Evolutionary conservation across 2,113 vertebrate species (phyloP).

Genomic region (Hystrix cristata): DNA sequence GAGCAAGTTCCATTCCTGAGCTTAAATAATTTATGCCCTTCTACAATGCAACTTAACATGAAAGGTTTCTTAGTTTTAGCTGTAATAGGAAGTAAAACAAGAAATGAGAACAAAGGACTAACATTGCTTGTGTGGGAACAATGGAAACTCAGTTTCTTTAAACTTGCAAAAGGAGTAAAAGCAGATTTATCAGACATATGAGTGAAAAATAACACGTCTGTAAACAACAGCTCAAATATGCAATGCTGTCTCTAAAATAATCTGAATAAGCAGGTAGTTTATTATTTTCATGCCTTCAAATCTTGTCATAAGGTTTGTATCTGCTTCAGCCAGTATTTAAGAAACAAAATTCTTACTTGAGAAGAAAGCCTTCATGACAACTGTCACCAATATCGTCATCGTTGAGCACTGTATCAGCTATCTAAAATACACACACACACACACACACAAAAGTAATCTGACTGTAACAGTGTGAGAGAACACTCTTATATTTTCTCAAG

Average conservation of each 20-base stretch:
- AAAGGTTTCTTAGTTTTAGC: constrained; percentile 34
- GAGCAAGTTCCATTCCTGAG: constrained; percentile 16
- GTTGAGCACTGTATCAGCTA: constrained; percentile 95
- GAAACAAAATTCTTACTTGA: constrained; percentile 93
- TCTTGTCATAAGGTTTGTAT: background rate
- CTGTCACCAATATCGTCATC: constrained; percentile 99
- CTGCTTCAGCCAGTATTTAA: constrained; percentile 37
- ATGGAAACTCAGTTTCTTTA: constrained; percentile 12
- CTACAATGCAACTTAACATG: background rate
- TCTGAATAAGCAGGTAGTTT: background rate
- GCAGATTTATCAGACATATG: background rate
- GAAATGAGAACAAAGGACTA: background rate
- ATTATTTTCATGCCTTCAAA: background rate
- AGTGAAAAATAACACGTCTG: background rate
- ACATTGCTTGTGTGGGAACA: background rate
- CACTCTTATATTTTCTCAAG: background rate
- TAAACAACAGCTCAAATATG: background rate
- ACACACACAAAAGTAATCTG: constrained; percentile 72
- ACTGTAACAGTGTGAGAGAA: background rate
- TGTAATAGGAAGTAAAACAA: constrained; percentile 47
- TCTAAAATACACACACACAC: constrained; percentile 88
- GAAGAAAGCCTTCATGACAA: constrained; percentile 97
- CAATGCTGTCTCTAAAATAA: background rate
- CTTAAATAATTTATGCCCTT: background rate
- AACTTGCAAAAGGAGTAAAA: background rate